A percentile compares a stretch with the other conserved stretches of the same genome.
Evolutionary conservation across 2,888 invertebrate genomes (phyloP).

Genomic region (Eilema depressum): DNA sequence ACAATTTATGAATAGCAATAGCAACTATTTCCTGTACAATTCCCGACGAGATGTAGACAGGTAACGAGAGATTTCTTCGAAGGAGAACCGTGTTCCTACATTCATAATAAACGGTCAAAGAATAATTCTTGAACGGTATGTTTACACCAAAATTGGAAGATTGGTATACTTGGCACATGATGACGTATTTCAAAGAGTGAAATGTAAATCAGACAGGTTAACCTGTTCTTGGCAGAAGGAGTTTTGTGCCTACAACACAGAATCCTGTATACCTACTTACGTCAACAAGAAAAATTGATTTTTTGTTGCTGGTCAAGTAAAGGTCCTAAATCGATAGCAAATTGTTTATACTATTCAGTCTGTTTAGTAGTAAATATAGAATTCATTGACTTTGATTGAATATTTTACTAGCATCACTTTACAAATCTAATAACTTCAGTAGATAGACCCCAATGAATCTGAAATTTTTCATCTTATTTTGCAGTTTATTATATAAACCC

Average conservation of each 20-base stretch:
- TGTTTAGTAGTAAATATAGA: background rate
- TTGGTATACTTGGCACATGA: constrained; percentile 61
- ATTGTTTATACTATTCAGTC: no score
- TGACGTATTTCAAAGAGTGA: constrained; percentile 49
- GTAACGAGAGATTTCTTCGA: constrained; percentile 61
- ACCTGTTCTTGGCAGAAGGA: background rate
- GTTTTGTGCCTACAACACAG: background rate
- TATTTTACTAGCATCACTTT: background rate
- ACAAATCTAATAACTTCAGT: background rate
- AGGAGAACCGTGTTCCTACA: constrained; percentile 68
- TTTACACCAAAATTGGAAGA: constrained; percentile 75
- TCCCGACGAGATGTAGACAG: constrained; percentile 52
- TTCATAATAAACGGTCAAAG: constrained; percentile 67
- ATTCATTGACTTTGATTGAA: background rate
- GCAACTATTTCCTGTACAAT: constrained; percentile 42
- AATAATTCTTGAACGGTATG: constrained; percentile 63
- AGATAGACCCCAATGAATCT: background rate
- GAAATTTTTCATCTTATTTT: background rate
- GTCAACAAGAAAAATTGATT: background rate
- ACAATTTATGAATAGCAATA: constrained; percentile 13
- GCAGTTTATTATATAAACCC: no score
- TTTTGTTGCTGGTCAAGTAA: background rate
- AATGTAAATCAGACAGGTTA: constrained; percentile 25
- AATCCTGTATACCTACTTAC: background rate
- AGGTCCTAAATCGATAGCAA: no score